phyloP scores from a whole-genome alignment of 2,888 invertebrate species.

The Pyrochroa serraticornis region DNA sequence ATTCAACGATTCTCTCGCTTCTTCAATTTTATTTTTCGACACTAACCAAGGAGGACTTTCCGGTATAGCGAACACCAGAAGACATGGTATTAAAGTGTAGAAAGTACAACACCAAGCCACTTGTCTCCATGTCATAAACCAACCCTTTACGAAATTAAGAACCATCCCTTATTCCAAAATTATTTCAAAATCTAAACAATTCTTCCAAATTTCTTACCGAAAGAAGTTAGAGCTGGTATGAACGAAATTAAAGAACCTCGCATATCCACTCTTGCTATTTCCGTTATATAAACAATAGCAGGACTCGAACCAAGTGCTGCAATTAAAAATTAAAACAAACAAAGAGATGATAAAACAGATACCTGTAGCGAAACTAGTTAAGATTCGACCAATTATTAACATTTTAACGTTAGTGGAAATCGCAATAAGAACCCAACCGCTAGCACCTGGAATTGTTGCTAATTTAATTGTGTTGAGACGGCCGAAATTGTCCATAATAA shows the following conservation, averaged over 20 bases:
- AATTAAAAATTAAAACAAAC: conserved; percentile 16
- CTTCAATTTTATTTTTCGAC: conserved; percentile 59
- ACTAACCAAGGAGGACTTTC: conserved; percentile 65
- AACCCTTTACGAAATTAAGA: conserved; percentile 61
- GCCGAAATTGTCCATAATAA: conserved; percentile 62
- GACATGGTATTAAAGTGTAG: conserved; percentile 59
- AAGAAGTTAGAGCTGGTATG: conserved; percentile 62
- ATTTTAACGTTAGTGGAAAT: conserved; percentile 57
- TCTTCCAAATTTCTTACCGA: conserved; percentile 52
- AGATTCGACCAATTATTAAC: conserved; percentile 59
- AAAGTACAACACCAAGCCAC: conserved; percentile 61
- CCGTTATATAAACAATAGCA: conserved; percentile 65
- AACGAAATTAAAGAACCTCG: conserved; percentile 63
- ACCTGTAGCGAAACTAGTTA: conserved; percentile 62
- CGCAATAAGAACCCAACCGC: conserved; percentile 63
- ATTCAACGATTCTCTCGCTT: conserved; percentile 59
- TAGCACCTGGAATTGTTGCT: conserved; percentile 59
- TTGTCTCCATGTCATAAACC: conserved; percentile 60
- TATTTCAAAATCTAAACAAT: conserved; percentile 41
- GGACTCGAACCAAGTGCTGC: conserved; percentile 62
- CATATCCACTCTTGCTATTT: conserved; percentile 63
- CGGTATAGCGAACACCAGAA: conserved; percentile 59
- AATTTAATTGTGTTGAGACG: conserved; percentile 61
- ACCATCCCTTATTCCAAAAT: conserved; percentile 58
- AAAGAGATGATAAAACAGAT: conserved; percentile 19